Evolutionary conservation across 2,113 vertebrate species (phyloP).

Genomic region (Chaetops frenatus): DNA sequence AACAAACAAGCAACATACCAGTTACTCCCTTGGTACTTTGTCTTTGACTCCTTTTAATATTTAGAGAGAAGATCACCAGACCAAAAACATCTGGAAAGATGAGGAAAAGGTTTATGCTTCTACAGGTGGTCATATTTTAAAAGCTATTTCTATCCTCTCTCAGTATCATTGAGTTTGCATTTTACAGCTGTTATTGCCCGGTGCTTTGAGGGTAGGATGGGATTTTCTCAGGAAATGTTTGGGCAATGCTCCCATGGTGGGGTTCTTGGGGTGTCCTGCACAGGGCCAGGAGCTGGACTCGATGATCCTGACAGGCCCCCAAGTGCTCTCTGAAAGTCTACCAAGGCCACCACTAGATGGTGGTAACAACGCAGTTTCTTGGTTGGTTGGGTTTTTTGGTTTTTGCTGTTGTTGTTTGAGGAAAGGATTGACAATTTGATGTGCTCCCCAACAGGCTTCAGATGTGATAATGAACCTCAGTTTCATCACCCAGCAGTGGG

Average conservation of each 20-base stretch:
- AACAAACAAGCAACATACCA: background rate
- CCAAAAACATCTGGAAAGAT: background rate
- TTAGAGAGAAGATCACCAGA: background rate
- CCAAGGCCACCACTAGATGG: background rate
- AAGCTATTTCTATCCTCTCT: background rate
- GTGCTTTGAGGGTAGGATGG: background rate
- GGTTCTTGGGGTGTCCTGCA: background rate
- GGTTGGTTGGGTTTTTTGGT: background rate
- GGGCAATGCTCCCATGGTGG: background rate
- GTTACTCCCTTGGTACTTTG: background rate
- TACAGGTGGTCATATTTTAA: background rate
- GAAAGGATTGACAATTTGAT: too few relatives aligned
- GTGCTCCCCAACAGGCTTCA: background rate
- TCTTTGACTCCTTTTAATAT: background rate
- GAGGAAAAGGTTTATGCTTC: background rate
- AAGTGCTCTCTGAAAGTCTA: background rate
- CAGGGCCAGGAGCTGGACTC: background rate
- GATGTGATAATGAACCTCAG: background rate
- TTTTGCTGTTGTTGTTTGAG: background rate
- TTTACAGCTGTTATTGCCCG: background rate
- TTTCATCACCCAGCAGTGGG: background rate
- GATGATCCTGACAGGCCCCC: fast-evolving
- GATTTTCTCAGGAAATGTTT: background rate
- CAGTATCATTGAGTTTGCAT: background rate
- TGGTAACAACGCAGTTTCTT: background rate